phyloP scores from a whole-genome alignment of 2,797 vertebrate genomes.

The Tachyglossus aculeatus region DNA sequence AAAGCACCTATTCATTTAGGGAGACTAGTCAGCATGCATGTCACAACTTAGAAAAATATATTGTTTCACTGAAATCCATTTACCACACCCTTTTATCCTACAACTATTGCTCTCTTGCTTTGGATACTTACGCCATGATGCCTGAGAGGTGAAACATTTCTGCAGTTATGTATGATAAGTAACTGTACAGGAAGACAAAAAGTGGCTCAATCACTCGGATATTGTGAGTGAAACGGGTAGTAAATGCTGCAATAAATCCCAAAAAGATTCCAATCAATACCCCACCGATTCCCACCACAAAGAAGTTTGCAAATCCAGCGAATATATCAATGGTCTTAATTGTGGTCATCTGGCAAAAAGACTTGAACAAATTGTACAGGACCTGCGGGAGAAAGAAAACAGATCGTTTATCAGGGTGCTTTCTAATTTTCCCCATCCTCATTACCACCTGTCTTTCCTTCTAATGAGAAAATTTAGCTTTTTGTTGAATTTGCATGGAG shows the following conservation, averaged over 20 bases:
- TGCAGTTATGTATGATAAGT: slow-evolving; percentile 92
- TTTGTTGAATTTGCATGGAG: background rate
- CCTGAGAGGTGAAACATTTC: slow-evolving; percentile 95
- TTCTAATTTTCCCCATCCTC: background rate
- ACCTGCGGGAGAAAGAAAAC: slow-evolving; percentile 77
- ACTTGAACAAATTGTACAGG: slow-evolving; percentile 95
- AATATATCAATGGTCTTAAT: slow-evolving; percentile 89
- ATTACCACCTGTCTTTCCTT: background rate
- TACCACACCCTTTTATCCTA: slow-evolving; percentile 2
- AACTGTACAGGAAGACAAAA: slow-evolving; percentile 97
- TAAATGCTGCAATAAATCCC: slow-evolving; percentile 94
- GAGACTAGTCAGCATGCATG: background rate
- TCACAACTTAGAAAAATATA: background rate
- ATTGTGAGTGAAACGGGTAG: slow-evolving; percentile 93
- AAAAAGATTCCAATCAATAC: slow-evolving; percentile 89
- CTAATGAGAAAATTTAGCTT: background rate
- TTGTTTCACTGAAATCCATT: background rate
- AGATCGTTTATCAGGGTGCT: slow-evolving; percentile 26
- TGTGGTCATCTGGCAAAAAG: slow-evolving; percentile 88
- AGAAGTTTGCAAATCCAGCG: slow-evolving; percentile 88
- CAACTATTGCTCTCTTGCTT: slow-evolving; percentile 15
- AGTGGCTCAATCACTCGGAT: slow-evolving; percentile 95
- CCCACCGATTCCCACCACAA: slow-evolving; percentile 91
- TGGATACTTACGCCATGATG: slow-evolving; percentile 95
- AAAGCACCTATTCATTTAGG: background rate